Evolutionary conservation across 1,140 invertebrate species (phyloP).

Genomic region (Ostrea denselamellosa): DNA sequence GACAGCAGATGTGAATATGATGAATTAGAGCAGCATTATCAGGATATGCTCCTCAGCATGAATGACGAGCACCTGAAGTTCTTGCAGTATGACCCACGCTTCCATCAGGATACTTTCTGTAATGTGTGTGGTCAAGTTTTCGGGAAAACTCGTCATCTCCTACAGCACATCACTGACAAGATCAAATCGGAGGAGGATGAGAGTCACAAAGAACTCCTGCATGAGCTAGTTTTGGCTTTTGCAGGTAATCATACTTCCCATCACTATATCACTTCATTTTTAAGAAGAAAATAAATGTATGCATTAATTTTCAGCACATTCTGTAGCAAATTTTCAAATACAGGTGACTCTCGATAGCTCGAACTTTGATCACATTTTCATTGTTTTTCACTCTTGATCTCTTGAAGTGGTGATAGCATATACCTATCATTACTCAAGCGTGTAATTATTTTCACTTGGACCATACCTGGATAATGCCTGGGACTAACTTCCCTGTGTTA

Average conservation of each 20-base stretch:
- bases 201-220: background rate
- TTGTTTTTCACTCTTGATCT: no score
- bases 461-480: no score
- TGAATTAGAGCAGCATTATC: background rate
- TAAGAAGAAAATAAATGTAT: no score
- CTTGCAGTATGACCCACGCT: background rate
- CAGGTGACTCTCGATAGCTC: no score
- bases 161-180: background rate
- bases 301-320: no score
- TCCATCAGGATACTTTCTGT: background rate
- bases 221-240: conserved; percentile 6
- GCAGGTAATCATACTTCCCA: background rate
- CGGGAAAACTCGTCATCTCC: background rate
- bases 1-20: background rate
- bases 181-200: conserved; percentile 12
- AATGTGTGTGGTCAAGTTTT: background rate
- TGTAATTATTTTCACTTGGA: no score
- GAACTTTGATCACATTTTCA: no score
- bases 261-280: no score
- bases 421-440: no score
- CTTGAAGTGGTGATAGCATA: no score
- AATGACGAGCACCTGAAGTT: background rate
- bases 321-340: no score
- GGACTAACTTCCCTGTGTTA: no score
- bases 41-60: conserved; percentile 14